Base-by-base conservation (phyloP, 2,888 invertebrate species). In the Heteropelma amictum region DNA sequence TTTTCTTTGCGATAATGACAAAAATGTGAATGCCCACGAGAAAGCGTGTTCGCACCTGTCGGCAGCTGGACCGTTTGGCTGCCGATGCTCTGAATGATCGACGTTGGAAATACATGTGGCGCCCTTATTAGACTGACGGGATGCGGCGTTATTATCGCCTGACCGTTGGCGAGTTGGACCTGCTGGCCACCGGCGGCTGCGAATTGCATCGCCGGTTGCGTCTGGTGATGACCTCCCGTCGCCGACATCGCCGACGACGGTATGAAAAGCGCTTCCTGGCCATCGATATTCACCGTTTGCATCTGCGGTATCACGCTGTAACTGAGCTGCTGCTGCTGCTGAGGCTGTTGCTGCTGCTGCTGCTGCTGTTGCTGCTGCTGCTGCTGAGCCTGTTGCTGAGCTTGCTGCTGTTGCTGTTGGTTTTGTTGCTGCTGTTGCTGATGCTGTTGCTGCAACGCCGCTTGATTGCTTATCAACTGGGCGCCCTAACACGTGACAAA, bases 241-340 rank as follows among this genome's bases (percentile, higher is more conserved):
- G 85, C 84, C 1, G 86, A 93, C 79, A 93, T 93, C 21, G 93
- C 92, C 77, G 94, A 93, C 14, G 96, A 94, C 2, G 97, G 97
- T 84, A 97, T 97, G 86, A 97, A 96, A 19, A 97, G 92, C 0
- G 97, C 97, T 85, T 98, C 97, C 86, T 97, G 97, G 0, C 97
- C 97, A 88, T 98, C 97, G 17, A 97, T 94, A 17, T 96, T 97
- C 65, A 98, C 95, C 0, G 97, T 95, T 88, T 97, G 97, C 93
- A 97, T 94, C 35, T 95, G 95, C 60, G 93, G 94, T 84, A 95
- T 93, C 7, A 93, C 92, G 74, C 84, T 90, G 69, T 87, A 88
- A 51, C 87, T 88, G 23, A 88, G 84, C 78, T 92, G 92, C 21
- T 92, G 92, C 72, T 91, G 92, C 51, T 90, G 90, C 53, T 90